Conservation (phyloP, 2,797 vertebrate species). For the Semaprochilodus insignis region DNA sequence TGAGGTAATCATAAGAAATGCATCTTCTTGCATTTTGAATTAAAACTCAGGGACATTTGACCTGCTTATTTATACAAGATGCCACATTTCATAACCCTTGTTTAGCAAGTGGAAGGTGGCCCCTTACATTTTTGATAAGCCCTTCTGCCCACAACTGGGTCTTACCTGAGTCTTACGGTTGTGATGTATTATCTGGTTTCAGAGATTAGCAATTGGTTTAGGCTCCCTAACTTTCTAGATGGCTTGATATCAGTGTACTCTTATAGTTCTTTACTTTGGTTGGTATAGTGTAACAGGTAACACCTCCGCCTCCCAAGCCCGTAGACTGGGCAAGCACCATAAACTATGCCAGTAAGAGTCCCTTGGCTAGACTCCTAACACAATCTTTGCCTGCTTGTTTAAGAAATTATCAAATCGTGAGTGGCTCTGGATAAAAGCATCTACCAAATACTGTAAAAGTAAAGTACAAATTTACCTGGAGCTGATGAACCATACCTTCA, state of each 20-base stretch:
- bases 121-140: background rate
- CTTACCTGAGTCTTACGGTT: too few relatives aligned
- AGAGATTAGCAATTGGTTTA: background rate
- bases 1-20: background rate
- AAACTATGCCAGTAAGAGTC: too few relatives aligned
- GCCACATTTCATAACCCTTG: slow-evolving; percentile 41
- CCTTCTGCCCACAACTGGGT: too few relatives aligned
- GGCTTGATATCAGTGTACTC: background rate
- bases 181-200: background rate
- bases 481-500: background rate
- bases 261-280: background rate
- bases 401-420: too few relatives aligned
- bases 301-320: too few relatives aligned
- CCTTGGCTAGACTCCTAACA: too few relatives aligned
- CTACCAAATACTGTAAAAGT: too few relatives aligned
- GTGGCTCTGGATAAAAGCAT: too few relatives aligned
- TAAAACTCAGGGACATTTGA: too few relatives aligned
- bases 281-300: too few relatives aligned
- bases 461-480: background rate
- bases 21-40: background rate
- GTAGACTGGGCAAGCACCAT: too few relatives aligned
- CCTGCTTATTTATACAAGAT: background rate
- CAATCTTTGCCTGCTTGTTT: too few relatives aligned
- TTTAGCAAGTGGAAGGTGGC: slow-evolving; percentile 48
- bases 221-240: background rate